Evolutionary conservation across 2,888 invertebrate species (phyloP).

Genomic region (Hydroisotoma schaefferi): DNA sequence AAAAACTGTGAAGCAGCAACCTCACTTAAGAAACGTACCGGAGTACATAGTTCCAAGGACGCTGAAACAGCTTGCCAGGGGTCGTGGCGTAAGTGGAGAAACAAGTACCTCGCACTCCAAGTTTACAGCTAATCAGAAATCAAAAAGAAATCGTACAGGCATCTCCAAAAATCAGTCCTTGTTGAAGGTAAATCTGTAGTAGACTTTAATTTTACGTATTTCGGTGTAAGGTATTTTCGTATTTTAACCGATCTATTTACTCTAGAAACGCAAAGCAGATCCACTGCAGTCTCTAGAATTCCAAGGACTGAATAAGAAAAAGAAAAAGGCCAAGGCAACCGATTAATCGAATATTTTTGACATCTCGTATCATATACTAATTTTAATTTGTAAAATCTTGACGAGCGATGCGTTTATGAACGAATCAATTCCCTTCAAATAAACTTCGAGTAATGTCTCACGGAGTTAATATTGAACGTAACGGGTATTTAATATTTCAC

Average conservation of each 20-base stretch:
- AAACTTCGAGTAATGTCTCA: too few species aligned
- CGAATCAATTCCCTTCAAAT: too few species aligned
- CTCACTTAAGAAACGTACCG: conserved; percentile 85
- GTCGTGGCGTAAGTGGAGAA: conserved; percentile 43
- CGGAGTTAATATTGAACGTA: too few species aligned
- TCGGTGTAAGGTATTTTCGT: conserved; percentile 8
- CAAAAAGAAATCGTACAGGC: too few species aligned
- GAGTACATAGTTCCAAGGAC: conserved; percentile 84
- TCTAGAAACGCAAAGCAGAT: conserved; percentile 64
- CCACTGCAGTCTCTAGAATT: conserved; percentile 66
- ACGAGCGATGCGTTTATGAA: too few species aligned
- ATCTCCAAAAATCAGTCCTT: conserved; percentile 6
- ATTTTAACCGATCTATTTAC: conserved; percentile 45
- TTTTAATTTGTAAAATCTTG: too few species aligned
- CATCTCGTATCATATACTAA: too few species aligned
- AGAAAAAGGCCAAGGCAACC: conserved; percentile 9
- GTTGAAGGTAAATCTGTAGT: conserved; percentile 11
- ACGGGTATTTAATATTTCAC: too few species aligned
- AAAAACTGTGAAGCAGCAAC: conserved; percentile 76
- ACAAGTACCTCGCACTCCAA: neutral
- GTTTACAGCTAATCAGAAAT: conserved; percentile 13
- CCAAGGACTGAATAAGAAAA: conserved; percentile 58
- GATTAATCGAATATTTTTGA: too few species aligned
- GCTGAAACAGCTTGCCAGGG: conserved; percentile 63
- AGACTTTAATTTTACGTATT: neutral